Conservation (phyloP, 2,113 vertebrate genomes). For the Genyomyrus donnyi region DNA sequence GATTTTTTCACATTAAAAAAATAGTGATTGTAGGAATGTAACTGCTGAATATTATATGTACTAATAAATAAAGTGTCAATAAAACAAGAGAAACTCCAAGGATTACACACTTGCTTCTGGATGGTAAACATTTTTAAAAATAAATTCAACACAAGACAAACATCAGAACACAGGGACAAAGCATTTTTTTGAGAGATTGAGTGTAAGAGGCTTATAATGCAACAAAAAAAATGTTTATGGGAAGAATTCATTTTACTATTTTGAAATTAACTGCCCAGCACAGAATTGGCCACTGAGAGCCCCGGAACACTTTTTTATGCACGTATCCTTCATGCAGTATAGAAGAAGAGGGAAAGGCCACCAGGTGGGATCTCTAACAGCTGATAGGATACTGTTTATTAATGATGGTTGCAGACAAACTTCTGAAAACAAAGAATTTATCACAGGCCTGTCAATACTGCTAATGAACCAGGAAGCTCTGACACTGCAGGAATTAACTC, state of each 20-base stretch:
- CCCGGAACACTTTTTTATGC: neutral
- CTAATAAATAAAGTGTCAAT: neutral
- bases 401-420: conserved; percentile 49
- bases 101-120: neutral
- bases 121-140: neutral
- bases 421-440: conserved; percentile 56
- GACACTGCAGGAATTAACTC: conserved; percentile 55
- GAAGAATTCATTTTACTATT: neutral
- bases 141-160: neutral
- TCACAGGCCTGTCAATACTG: conserved; percentile 55
- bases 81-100: neutral
- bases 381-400: conserved; percentile 39
- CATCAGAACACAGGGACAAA: neutral
- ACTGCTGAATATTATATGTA: neutral
- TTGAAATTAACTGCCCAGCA: neutral
- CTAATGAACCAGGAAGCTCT: conserved; percentile 60
- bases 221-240: neutral
- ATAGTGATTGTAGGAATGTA: neutral
- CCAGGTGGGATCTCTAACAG: conserved; percentile 28
- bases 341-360: neutral
- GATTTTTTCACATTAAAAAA: neutral
- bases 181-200: neutral
- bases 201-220: neutral
- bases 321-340: neutral
- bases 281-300: neutral